Evolutionary conservation across 2,888 invertebrate genomes (phyloP).

Genomic region (Nebria brevicollis): DNA sequence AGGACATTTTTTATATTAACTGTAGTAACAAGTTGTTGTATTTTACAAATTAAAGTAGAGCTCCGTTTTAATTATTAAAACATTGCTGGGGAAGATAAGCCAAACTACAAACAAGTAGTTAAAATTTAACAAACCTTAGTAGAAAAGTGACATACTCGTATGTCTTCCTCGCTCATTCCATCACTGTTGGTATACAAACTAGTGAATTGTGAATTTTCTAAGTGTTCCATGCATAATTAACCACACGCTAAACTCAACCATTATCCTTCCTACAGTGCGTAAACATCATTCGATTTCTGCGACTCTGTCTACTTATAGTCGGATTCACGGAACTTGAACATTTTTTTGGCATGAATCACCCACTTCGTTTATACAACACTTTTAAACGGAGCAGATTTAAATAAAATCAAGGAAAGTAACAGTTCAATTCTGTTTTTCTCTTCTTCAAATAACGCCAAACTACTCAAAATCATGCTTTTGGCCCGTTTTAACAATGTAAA

Average conservation of each 20-base stretch:
- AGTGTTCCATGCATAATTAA: slow-evolving; percentile 30
- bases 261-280: slow-evolving; percentile 15
- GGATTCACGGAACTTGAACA: too few species aligned
- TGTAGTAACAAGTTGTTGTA: too few species aligned
- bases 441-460: too few species aligned
- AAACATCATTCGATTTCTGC: background rate
- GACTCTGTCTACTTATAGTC: background rate
- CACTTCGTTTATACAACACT: too few species aligned
- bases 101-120: background rate
- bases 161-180: background rate
- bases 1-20: too few species aligned
- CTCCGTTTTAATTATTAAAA: background rate
- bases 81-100: background rate
- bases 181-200: background rate
- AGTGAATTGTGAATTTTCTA: slow-evolving; percentile 28
- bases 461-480: too few species aligned
- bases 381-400: too few species aligned
- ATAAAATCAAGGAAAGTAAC: too few species aligned
- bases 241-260: slow-evolving; percentile 3
- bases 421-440: too few species aligned
- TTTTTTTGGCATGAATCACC: too few species aligned
- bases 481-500: too few species aligned
- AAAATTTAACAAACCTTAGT: slow-evolving; percentile 24
- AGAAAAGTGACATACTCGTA: slow-evolving; percentile 12
- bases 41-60: too few species aligned